Base-by-base conservation (phyloP, 2,797 vertebrate genomes). In the Crax fasciolata region DNA sequence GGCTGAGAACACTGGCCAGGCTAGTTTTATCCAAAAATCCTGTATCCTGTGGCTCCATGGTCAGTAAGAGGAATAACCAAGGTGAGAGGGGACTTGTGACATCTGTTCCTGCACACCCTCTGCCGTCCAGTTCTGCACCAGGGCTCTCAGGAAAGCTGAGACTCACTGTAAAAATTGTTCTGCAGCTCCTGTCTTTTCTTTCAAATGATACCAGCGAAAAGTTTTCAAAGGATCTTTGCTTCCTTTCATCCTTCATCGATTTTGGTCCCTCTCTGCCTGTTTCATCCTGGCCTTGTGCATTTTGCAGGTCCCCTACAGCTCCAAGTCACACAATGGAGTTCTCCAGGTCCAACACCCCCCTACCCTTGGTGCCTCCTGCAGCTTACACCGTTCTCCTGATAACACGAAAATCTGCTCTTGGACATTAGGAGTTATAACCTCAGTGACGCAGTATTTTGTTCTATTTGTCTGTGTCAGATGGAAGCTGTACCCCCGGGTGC, bases 401-500 rank as follows among this genome's bases (percentile, higher is more conserved):
- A 43, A 32, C 27, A 55, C 49, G 35, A 83, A 74, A 72, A 14
- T 7, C 27, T 19, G 6, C 61, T 38, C 44, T 30, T 28, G 10
- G 4, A 68, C 6, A 0, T 6, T 11, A 35, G 6, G 30, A 71
- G 1, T 46, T 13, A 7, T 10, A 35, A 43, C 25, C 27, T 3
- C 0, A 1, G 1, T 0, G 3, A 23, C 5, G 43, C 77, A 59
- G n/a, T 19, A 39, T 48, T 44, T 30, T 19, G 65, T 23, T 5
- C 20, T 14, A 10, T 38, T 13, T 74, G 23, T 82, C 27, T 16
- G 71, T 95, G 59, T 20, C 55, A 99, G 99, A 95, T 99, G 98
- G 99, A 97, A 96, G 84, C 96, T 99, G 6, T 97, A 98, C 57
- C 99, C 99, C 1, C 98, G 99, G 11, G 98, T 99, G 75, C 97